These are phyloP conservation scores for Emydura subglobosa DNA, from an alignment of 2,113 vertebrate species.

Conservation along the genomic window DNA sequence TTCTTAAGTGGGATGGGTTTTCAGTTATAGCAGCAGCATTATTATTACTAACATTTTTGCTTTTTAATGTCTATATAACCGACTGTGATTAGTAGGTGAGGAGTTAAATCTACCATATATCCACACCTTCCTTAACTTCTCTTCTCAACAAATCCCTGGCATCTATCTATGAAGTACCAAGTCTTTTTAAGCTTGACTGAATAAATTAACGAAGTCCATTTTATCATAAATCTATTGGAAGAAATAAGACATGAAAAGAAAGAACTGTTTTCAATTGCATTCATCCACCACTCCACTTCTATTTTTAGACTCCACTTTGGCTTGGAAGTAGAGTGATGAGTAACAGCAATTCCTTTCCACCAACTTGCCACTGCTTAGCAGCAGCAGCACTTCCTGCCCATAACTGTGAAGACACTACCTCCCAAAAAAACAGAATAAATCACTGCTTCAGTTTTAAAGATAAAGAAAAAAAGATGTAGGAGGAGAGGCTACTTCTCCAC, in stretches of 20 bases:
- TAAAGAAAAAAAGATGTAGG: not conserved
- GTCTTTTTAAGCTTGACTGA: not conserved
- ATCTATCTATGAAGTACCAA: not conserved
- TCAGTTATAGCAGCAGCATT: not conserved
- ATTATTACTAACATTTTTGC: not conserved
- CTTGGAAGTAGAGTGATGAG: constrained; percentile 8
- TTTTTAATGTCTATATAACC: not conserved
- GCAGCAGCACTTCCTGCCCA: constrained; percentile 5
- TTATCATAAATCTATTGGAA: not conserved
- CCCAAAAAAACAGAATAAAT: not conserved
- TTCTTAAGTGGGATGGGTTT: not conserved
- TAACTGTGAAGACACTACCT: constrained; percentile 38
- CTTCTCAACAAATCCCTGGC: not conserved
- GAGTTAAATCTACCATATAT: not conserved
- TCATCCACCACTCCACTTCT: constrained; percentile 5
- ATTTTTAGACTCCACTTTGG: constrained; percentile 46
- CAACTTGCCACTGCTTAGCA: constrained; percentile 18
- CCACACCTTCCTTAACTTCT: not conserved
- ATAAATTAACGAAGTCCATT: not conserved
- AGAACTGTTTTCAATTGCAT: not conserved
- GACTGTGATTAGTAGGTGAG: not conserved
- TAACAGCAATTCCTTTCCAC: constrained; percentile 54
- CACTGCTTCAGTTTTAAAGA: not conserved
- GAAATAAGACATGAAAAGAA: constrained; percentile 24
- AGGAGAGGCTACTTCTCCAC: not conserved